Percentiles rank a stretch among this genome's conserved stretches.
phyloP scores from a whole-genome alignment of 2,797 vertebrate species.

The Remorina albescens region DNA sequence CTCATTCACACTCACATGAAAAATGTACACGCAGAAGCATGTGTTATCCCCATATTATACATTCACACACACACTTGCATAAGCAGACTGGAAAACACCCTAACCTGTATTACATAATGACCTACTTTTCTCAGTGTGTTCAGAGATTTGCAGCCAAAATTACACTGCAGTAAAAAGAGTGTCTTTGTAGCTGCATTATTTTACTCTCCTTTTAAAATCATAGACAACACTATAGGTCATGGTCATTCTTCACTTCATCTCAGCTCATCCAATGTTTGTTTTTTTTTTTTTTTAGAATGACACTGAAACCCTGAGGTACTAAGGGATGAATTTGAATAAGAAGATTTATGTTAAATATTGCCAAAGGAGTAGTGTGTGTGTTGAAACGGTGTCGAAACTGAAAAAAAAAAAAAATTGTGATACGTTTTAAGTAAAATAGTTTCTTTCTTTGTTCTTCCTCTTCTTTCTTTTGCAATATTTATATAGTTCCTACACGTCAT shows the following conservation, averaged over 20 bases:
- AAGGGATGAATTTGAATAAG: too few species aligned
- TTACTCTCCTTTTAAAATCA: slow-evolving; percentile 20
- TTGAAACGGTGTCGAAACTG: too few species aligned
- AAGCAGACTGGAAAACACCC: slow-evolving; percentile 77
- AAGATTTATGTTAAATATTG: neutral
- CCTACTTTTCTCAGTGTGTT: slow-evolving; percentile 67
- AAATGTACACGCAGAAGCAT: slow-evolving; percentile 31
- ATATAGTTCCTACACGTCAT: neutral
- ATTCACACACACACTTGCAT: slow-evolving; percentile 52
- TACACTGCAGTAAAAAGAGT: slow-evolving; percentile 61
- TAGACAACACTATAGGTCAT: neutral
- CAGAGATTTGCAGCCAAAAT: slow-evolving; percentile 64
- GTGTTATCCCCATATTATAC: slow-evolving; percentile 32
- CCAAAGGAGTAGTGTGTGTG: too few species aligned
- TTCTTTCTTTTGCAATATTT: neutral
- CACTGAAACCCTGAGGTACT: too few species aligned
- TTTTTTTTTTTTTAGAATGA: too few species aligned
- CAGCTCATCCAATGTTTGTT: neutral
- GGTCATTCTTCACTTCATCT: neutral
- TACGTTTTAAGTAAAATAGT: too few species aligned
- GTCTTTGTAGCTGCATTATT: slow-evolving; percentile 42
- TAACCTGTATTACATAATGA: slow-evolving; percentile 76
- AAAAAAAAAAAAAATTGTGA: too few species aligned
- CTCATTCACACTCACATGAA: slow-evolving; percentile 46
- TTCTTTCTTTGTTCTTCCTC: neutral